phyloP scores from a whole-genome alignment of 2,113 vertebrate genomes.

The Cyanistes caeruleus region DNA sequence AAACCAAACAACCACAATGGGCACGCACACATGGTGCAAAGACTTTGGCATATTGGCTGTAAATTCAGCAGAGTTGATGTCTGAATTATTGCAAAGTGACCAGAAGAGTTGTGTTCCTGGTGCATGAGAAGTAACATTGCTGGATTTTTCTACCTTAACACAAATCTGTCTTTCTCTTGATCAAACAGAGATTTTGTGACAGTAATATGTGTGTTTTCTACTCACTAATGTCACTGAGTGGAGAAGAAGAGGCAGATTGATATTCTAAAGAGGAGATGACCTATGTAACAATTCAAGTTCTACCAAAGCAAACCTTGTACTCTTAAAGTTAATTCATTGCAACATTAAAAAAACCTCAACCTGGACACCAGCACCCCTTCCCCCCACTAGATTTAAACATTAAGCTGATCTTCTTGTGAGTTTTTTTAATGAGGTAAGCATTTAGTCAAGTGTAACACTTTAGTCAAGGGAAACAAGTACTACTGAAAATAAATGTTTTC shows the following conservation, averaged over 20 bases:
- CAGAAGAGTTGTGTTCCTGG: neutral
- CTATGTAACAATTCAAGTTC: neutral
- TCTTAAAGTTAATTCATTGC: neutral
- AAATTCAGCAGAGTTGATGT: neutral
- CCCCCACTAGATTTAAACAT: neutral
- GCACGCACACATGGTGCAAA: accelerated
- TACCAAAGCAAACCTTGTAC: neutral
- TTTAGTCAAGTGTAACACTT: neutral
- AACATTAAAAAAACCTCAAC: neutral
- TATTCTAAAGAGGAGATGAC: neutral
- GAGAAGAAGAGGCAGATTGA: neutral
- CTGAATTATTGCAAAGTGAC: neutral
- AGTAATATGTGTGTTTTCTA: neutral
- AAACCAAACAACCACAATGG: neutral
- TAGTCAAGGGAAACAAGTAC: neutral
- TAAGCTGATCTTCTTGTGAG: neutral
- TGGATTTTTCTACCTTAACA: neutral
- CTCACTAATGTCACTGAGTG: neutral
- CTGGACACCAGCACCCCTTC: neutral
- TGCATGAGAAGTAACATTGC: neutral
- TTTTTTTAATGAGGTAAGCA: neutral
- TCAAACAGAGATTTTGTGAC: neutral
- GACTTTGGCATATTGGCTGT: neutral
- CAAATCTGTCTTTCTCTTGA: neutral
- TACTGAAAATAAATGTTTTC: neutral